phyloP scores from a whole-genome alignment of 2,888 invertebrate genomes.

The Trissolcus brochymenae region DNA sequence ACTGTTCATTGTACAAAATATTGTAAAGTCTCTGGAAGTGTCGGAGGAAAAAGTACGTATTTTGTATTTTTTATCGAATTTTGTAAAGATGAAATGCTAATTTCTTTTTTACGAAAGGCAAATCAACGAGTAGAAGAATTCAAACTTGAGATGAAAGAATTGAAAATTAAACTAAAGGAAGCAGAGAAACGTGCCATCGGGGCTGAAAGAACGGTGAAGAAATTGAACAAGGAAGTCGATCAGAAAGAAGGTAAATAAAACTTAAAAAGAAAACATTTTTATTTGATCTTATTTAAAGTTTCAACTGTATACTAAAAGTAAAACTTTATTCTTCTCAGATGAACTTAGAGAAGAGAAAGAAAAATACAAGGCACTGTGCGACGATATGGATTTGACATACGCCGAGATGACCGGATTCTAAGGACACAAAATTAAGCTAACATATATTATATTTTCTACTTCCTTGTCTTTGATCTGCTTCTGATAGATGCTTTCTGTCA shows the following conservation, averaged over 20 bases:
- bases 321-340: constrained; percentile 75
- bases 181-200: constrained; percentile 73
- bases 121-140: constrained; percentile 74
- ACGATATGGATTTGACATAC: constrained; percentile 86
- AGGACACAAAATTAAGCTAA: constrained; percentile 38
- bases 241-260: constrained; percentile 70
- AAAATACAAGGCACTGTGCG: constrained; percentile 87
- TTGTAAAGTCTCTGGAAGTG: constrained; percentile 74
- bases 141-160: constrained; percentile 70
- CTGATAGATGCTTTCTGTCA: constrained; percentile 25
- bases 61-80: not conserved
- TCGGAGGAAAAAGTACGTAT: constrained; percentile 73
- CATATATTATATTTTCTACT: constrained; percentile 55
- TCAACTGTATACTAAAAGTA: not conserved
- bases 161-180: constrained; percentile 69
- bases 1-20: constrained; percentile 75
- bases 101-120: constrained; percentile 63
- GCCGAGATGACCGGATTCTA: constrained; percentile 85
- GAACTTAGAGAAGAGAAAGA: constrained; percentile 83
- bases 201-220: constrained; percentile 72
- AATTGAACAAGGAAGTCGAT: constrained; percentile 72
- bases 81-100: not conserved
- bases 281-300: not conserved
- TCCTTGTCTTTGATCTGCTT: constrained; percentile 50
- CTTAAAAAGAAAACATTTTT: not conserved